Base-by-base conservation (phyloP, 1,140 invertebrate genomes). In the Leptonema lineaticorne region DNA sequence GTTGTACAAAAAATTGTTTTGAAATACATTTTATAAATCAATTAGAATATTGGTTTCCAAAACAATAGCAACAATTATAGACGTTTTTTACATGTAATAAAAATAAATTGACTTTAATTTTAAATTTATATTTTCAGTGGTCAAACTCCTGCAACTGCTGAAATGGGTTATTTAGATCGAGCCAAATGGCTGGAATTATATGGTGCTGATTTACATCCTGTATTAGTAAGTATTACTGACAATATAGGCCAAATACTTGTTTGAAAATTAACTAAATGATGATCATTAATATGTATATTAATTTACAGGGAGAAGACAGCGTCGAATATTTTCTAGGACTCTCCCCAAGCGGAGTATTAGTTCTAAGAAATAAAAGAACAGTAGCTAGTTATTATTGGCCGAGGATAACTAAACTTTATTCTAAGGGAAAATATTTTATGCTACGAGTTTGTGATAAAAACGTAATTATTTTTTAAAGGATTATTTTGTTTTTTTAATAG, bases 381-480 rank as follows among this genome's bases (percentile, higher is more conserved):
- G 97, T 99, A 74, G 97, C 96, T 72, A 95, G 98, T 80, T 99
- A 99, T 83, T 98, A 97, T 81, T 99, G 97, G 97, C 95, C 95
- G 50, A 89, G 95, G 78, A 97, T 98, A 75, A 94, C 91, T 69
- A 97, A 97, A 85, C 90, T 97, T 73, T 96, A 95, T 80, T 95
- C 94, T 82, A 97, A 97, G 85, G 94, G 92, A 75, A 91, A 93
- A 78, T 96, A 94, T 81, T 98, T 98, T 81, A 97, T 97, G 91
- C 85, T 98, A 41, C 86, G 92, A 75, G 95, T 98, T 63, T 91
- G 90, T 74, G 95, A 97, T 81, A 97, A 97, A 85, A 95, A 94
- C 82, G 95, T 94, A 86, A 92, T 89, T 87, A 74, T 68, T 58
- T 22, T 28, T 45, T 29, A n/a, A 1, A 33, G n/a, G 33, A 33